Evolutionary conservation across 2,888 invertebrate species (phyloP).

Genomic region (Ornithoptera alexandrae): DNA sequence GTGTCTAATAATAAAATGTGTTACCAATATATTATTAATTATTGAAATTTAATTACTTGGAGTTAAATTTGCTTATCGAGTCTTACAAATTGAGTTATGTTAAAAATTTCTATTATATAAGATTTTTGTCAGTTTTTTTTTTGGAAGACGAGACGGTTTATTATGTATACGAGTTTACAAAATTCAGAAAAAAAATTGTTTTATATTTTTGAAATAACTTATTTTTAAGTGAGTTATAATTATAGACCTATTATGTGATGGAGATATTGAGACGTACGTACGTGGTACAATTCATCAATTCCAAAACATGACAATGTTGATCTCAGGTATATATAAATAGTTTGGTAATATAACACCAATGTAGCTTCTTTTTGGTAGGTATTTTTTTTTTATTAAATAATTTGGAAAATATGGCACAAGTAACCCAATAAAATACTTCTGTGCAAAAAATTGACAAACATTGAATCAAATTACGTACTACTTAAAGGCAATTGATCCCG

Average conservation of each 20-base stretch:
- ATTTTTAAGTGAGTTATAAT: no score
- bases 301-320: no score
- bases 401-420: neutral
- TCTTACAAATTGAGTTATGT: conserved; percentile 8
- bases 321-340: no score
- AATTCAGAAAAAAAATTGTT: neutral
- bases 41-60: conserved; percentile 14
- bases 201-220: no score
- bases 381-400: no score
- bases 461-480: conserved; percentile 45
- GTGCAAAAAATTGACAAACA: conserved; percentile 23
- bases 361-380: no score
- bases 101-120: conserved; percentile 1
- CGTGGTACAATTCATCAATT: no score
- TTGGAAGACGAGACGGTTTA: conserved; percentile 28
- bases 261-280: no score
- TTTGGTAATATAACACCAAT: no score
- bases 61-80: conserved; percentile 17
- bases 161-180: neutral
- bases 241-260: no score
- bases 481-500: conserved; percentile 77
- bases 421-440: conserved; percentile 4
- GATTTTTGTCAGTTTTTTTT: conserved; percentile 5
- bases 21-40: conserved; percentile 5
- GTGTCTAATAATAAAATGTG: conserved; percentile 12